Evolutionary conservation across 2,888 invertebrate genomes (phyloP).

Genomic region (Cynaeus angustus): DNA sequence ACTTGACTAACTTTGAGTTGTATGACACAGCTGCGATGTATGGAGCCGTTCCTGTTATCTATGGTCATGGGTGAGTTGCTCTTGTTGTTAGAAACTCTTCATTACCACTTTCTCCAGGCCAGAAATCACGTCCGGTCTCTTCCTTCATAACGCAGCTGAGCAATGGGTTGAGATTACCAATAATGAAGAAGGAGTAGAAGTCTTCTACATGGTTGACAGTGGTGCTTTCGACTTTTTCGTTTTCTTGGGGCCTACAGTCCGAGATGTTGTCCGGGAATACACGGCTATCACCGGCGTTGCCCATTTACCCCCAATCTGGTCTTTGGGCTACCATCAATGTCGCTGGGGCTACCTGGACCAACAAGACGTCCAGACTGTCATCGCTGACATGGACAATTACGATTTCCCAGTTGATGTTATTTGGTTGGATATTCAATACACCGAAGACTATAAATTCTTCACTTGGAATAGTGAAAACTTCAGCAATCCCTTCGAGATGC

Average conservation of each 20-base stretch:
- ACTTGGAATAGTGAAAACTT: constrained; percentile 96
- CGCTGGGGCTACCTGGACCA: constrained; percentile 93
- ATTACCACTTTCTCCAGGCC: too few relatives aligned
- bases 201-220: constrained; percentile 94
- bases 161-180: constrained; percentile 94
- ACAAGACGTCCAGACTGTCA: constrained; percentile 89
- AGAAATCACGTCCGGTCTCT: constrained; percentile 78
- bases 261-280: constrained; percentile 90
- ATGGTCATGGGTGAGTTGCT: constrained; percentile 84
- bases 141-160: constrained; percentile 97
- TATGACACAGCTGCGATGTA: constrained; percentile 74
- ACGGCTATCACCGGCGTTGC: constrained; percentile 87
- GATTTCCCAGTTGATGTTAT: constrained; percentile 96
- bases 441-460: constrained; percentile 85
- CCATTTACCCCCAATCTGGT: constrained; percentile 76
- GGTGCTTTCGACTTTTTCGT: constrained; percentile 94
- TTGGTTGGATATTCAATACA: constrained; percentile 99
- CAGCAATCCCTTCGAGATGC: constrained; percentile 87
- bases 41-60: constrained; percentile 86
- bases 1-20: constrained; percentile 26
- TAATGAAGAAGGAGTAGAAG: constrained; percentile 72
- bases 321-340: constrained; percentile 62
- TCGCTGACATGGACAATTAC: constrained; percentile 87
- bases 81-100: too few relatives aligned
- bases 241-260: constrained; percentile 87